Evolutionary conservation across 2,888 invertebrate species (phyloP).

Genomic region (Caenorhabditis uteleia): DNA sequence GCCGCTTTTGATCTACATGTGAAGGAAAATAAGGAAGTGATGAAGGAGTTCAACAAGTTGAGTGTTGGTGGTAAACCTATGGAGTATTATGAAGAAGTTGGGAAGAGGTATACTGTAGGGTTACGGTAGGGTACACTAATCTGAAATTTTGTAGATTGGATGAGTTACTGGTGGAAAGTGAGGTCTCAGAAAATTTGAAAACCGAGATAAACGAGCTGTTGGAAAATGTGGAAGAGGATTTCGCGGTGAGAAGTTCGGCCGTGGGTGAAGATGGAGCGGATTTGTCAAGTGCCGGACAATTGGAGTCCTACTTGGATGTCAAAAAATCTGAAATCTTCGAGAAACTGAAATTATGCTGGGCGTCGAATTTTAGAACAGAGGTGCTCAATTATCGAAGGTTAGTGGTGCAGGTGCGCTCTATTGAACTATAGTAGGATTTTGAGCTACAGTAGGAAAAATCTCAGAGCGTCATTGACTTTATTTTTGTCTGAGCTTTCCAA

Average conservation of each 20-base stretch:
- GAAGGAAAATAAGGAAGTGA: slow-evolving; percentile 25
- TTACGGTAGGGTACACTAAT: background rate
- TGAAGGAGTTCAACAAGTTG: slow-evolving; percentile 10
- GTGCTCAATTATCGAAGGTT: slow-evolving; percentile 82
- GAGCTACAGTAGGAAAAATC: too few species aligned
- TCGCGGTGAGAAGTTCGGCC: slow-evolving; percentile 71
- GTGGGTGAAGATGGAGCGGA: slow-evolving; percentile 83
- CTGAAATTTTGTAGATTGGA: slow-evolving; percentile 17
- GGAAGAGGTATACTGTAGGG: slow-evolving; percentile 14
- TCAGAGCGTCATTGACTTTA: too few species aligned
- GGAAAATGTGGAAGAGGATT: slow-evolving; percentile 20
- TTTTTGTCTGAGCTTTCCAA: too few species aligned
- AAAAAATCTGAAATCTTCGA: slow-evolving; percentile 48
- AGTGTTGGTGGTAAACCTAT: slow-evolving; percentile 7
- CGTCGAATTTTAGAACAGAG: slow-evolving; percentile 80
- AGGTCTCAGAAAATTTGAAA: slow-evolving; percentile 6
- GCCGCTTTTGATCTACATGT: slow-evolving; percentile 50
- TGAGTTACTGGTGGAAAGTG: slow-evolving; percentile 6
- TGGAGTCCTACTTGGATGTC: slow-evolving; percentile 81
- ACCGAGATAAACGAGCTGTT: slow-evolving; percentile 13
- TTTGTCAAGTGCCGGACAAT: slow-evolving; percentile 84
- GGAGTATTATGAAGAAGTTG: slow-evolving; percentile 22
- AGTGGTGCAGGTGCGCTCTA: too few species aligned
- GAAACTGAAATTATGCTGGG: slow-evolving; percentile 81
- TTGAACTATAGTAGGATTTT: too few species aligned